These are phyloP conservation scores for Diaphora mendica DNA, from an alignment of 2,888 invertebrate genomes.

Conservation along the genomic window DNA sequence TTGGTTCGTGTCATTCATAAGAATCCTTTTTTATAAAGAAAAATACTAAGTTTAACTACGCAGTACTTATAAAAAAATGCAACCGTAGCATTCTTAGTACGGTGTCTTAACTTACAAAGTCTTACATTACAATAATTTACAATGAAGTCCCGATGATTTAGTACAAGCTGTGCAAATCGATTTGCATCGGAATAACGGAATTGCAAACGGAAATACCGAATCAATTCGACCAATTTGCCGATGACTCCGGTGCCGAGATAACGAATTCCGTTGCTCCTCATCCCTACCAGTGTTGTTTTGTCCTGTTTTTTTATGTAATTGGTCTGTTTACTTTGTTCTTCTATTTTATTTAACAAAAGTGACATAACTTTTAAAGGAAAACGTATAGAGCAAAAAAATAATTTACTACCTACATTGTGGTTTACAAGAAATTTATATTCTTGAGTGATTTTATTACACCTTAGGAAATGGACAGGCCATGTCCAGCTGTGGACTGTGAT, in stretches of 20 bases:
- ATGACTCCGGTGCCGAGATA: conserved; percentile 63
- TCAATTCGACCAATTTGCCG: conserved; percentile 73
- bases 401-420: too few relatives aligned
- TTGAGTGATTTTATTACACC: neutral
- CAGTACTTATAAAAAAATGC: too few relatives aligned
- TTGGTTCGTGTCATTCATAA: too few relatives aligned
- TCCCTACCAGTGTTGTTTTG: conserved; percentile 13
- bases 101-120: too few relatives aligned
- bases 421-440: too few relatives aligned
- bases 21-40: too few relatives aligned
- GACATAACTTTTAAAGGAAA: neutral
- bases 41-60: too few relatives aligned
- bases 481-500: too few relatives aligned
- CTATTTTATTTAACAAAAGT: neutral
- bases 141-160: conserved; percentile 49
- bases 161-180: conserved; percentile 54
- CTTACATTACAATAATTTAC: conserved; percentile 43
- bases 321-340: conserved; percentile 3
- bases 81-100: too few relatives aligned
- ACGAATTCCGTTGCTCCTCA: conserved; percentile 60
- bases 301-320: conserved; percentile 24
- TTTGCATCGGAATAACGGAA: conserved; percentile 70
- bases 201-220: conserved; percentile 76
- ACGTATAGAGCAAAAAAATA: neutral
- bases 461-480: too few relatives aligned